phyloP scores from a whole-genome alignment of 2,888 invertebrate genomes.

The Drosophila quasianomalipes region DNA sequence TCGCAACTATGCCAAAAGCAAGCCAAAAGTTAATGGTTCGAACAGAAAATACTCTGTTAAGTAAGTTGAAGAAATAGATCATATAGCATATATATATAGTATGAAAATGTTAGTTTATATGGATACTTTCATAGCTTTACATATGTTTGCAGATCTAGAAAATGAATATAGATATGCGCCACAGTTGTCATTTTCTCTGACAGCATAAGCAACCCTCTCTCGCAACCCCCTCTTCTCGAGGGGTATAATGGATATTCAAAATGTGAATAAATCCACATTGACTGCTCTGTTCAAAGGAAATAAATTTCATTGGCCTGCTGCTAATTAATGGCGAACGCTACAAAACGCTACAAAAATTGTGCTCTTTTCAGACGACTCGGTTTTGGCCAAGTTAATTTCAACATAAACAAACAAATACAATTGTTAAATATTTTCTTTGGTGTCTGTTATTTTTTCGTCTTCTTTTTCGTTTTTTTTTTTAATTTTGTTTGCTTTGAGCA shows the following conservation, averaged over 20 bases:
- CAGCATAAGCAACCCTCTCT: not conserved
- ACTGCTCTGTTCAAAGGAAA: conserved; percentile 20
- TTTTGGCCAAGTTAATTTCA: conserved; percentile 48
- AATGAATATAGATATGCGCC: not conserved
- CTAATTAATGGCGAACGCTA: conserved; percentile 45
- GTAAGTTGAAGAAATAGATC: too few species aligned
- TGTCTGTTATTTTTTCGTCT: not conserved
- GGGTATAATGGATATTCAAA: not conserved
- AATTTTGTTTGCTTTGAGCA: conserved; percentile 43
- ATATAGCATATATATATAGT: too few species aligned
- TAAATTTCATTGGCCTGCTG: conserved; percentile 42
- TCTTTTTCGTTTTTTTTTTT: conserved; percentile 8
- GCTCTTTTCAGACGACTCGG: not conserved
- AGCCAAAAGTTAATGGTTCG: not conserved
- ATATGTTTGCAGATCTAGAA: not conserved
- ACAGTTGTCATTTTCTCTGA: rapidly evolving
- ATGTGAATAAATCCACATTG: not conserved
- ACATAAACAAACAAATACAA: conserved; percentile 57
- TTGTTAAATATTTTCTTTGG: conserved; percentile 30
- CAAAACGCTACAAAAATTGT: conserved; percentile 6
- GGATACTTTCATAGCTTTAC: too few species aligned
- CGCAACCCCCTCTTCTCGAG: rapidly evolving
- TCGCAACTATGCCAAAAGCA: too few species aligned
- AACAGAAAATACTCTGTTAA: not conserved
- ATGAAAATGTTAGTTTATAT: too few species aligned